Base-by-base conservation (phyloP, 2,113 vertebrate species). In the Lamprologus ornatipinnis region DNA sequence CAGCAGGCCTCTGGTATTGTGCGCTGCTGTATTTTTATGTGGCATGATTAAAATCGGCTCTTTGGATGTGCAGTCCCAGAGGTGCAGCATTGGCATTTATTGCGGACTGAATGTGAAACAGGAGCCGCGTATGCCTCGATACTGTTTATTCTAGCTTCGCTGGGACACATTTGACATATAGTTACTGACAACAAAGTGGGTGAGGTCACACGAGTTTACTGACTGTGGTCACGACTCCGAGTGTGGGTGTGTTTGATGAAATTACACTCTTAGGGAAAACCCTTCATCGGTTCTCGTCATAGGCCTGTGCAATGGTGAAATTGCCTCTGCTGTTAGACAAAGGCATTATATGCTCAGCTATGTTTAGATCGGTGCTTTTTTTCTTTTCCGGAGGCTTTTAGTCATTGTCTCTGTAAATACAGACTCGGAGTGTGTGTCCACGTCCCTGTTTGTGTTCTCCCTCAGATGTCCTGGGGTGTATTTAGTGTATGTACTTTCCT, bases 281-380 rank as follows among this genome's bases (percentile, higher is more conserved):
- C 84, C 73, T 91, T 90, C 79, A 80, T 79, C 75, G 82, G 81
- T 19, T 91, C 83, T 86, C 68, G 47, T 93, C 84, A 81, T 80
- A 60, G 82, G 80, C 31, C 63, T 88, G 88, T 79, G 88, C 78
- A 28, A 26, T 90, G 83, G 85, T 81, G 82, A 89, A 91, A 93
- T 80, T 85, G 85, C 86, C 60, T 88, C 37, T 86, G 60, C 81
- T 89, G 87, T 89, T 42, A 84, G 91, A 92, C 90, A 88, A 86
- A 91, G 70, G 75, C 83, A 85, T 92, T 89, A 88, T 49, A 75
- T 55, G 81, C 85, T 78, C 80, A 9, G 86, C 91, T 93, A 86
- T 93, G 94, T 94, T 93, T 94, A 85, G 87, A 87, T 35, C 4
- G 6, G n/a, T 85, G 75, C 65, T 87, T 82, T 28, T 87, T 82